Evolutionary conservation across 2,113 vertebrate genomes (phyloP), one percentile per base, ranked within the genome.

Genomic region (Cardinalis cardinalis): DNA sequence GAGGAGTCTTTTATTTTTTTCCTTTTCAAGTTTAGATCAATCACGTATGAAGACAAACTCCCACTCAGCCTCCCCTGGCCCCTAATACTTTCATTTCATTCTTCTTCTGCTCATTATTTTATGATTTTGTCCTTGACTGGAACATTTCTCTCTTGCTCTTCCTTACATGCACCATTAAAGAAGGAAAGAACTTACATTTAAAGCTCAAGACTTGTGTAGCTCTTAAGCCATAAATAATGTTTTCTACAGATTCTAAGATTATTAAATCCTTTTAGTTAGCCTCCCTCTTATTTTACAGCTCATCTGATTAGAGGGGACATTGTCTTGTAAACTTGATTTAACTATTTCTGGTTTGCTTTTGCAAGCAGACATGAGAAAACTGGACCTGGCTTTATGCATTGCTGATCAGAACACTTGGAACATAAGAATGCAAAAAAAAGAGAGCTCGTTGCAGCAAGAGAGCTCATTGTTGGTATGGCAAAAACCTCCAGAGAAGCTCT

Each of bases 71-170:
- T 96, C 92, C 81, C 70, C 83, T 88, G 74, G 66, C 68, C 87
- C 77, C 78, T 87, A 87, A 80, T 95, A 91, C 70, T 92, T 95
- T 83, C 40, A 84, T 89, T 94, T 96, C 21, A 89, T 94, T 95
- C 44, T 95, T 87, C 79, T 77, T 81, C 55, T 95, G 63, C 59
- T 95, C 74, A 76, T 94, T 94, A 90, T 83, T 96, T 95, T 91
- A 93, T 94, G 84, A 73, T 88, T 95, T 91, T 96, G 95, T 84
- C 96, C 96, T 97, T 97, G 96, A 92, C 95, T 96, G 88, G 79
- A 91, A 93, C 75, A 81, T 88, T 93, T 96, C 77, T 86, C 63
- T 96, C 74, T 83, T 71, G 29, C 83, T 94, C 92, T 95, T 93
- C 78, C 55, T 93, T 90, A 73, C 74, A 94, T 90, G 92, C 78